Conservation (phyloP, 2,888 invertebrate genomes). For the Tridacna crocea region DNA sequence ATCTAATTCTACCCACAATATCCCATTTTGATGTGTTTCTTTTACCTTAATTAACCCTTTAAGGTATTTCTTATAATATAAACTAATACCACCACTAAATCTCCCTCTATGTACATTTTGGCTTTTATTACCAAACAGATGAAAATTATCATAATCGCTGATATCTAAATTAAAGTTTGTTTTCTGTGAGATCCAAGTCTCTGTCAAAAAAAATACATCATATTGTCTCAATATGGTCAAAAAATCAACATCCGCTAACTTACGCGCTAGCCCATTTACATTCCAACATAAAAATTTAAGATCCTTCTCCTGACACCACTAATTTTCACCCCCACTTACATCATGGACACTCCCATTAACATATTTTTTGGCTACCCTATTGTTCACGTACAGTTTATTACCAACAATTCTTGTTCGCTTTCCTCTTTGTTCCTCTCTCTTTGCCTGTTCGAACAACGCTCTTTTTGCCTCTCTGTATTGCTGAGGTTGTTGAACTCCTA, state of each 20-base stretch:
- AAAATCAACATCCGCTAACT: constrained; percentile 19
- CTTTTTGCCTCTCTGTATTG: constrained; percentile 19
- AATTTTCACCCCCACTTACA: not conserved
- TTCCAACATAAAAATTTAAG: constrained; percentile 13
- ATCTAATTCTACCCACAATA: constrained; percentile 8
- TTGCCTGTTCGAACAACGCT: not conserved
- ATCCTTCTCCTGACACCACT: constrained; percentile 5
- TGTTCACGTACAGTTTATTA: constrained; percentile 28
- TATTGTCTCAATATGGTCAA: not conserved
- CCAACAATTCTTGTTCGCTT: constrained; percentile 9
- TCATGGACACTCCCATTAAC: constrained; percentile 1
- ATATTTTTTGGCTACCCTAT: constrained; percentile 16
- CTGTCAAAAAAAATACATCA: not conserved
- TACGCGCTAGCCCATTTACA: constrained; percentile 9
- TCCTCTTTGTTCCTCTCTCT: constrained; percentile 10
- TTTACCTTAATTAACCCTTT: not conserved
- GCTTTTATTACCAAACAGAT: constrained; percentile 31
- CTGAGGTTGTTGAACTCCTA: constrained; percentile 15
- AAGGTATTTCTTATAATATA: constrained; percentile 9
- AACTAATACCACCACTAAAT: constrained; percentile 23
- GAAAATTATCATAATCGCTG: not conserved
- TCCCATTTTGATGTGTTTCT: constrained; percentile 3
- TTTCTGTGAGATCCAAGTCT: constrained; percentile 14
- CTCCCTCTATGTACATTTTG: constrained; percentile 15
- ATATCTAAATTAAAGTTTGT: constrained; percentile 10